Base-by-base conservation (phyloP, 2,888 invertebrate genomes). In the Leptopilina syphax region DNA sequence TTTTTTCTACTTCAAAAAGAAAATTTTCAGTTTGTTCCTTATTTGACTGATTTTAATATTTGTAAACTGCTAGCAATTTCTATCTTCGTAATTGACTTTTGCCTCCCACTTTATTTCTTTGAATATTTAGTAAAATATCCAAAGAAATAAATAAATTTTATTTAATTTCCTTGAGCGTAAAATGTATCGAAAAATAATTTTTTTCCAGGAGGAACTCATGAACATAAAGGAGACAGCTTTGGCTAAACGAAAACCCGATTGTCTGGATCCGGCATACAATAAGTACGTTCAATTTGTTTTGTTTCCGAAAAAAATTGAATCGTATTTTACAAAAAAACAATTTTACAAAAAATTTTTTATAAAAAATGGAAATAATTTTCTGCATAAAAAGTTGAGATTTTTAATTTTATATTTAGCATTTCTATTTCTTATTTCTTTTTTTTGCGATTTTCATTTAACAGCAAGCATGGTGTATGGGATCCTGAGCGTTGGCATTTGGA, bases 241-340 rank as follows among this genome's bases (percentile, higher is more conserved):
- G 83, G 95, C 97, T 70, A 95, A 94, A 89, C 94, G 93, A 82
- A 94, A 95, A 88, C 96, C 97, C n/a, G 94, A 95, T 85, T 95
- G 95, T 92, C 92, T 95, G 83, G 94, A 94, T 87, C 91, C 92
- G 84, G 93, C 93, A 77, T 93, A 93, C 88, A 93, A 93, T 88
- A 94, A 94, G 94, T 94, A 91, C 88, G 93, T 91, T 13, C 76
- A 41, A 47, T 41, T 54, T 8, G 18, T n/a, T 13, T 12, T 50
- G 6, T n/a, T n/a, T 60, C 8, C 0, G 8, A 60, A 60, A n/a
- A 57, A 60, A 60, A 60, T 60, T 1, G n/a, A 4, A 60, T 13
- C 9, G 57, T 10, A n/a, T 60, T 60, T 18, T 5, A 57, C 1
- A 3, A 27, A 27, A 27, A 27, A 27, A 18, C 18, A 18, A 18